A percentile compares a stretch with the other conserved stretches of the same genome.
These are phyloP conservation scores for Drosophila rellima DNA, from an alignment of 2,888 invertebrate genomes.

Conservation along the genomic window DNA sequence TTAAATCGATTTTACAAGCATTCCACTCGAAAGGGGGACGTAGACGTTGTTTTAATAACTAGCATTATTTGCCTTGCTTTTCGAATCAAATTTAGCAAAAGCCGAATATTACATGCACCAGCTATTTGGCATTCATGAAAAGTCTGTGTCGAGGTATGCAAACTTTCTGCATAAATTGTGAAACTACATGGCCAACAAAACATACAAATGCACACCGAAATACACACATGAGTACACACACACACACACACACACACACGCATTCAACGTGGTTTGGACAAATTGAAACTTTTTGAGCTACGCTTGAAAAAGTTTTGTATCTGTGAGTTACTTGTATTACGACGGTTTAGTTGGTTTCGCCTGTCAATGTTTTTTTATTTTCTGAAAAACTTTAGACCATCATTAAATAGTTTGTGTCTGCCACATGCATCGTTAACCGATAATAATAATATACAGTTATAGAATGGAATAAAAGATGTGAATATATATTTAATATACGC, in stretches of 20 bases:
- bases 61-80: slow-evolving; percentile 51
- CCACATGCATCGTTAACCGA: slow-evolving; percentile 14
- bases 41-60: slow-evolving; percentile 3
- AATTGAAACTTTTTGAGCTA: slow-evolving; percentile 74
- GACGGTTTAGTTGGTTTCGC: slow-evolving; percentile 39
- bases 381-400: slow-evolving; percentile 45
- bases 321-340: slow-evolving; percentile 48
- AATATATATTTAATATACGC: neutral
- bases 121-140: slow-evolving; percentile 42
- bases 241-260: neutral
- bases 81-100: slow-evolving; percentile 66
- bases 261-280: slow-evolving; percentile 35
- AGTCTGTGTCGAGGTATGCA: slow-evolving; percentile 32
- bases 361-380: slow-evolving; percentile 59
- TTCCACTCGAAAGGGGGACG: slow-evolving; percentile 27
- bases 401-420: slow-evolving; percentile 32
- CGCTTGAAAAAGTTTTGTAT: slow-evolving; percentile 69
- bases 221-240: slow-evolving; percentile 10
- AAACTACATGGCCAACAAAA: slow-evolving; percentile 55
- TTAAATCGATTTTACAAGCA: slow-evolving; percentile 51
- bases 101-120: slow-evolving; percentile 39
- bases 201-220: slow-evolving; percentile 42
- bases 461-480: slow-evolving; percentile 2
- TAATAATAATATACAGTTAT: slow-evolving; percentile 3
- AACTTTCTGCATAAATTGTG: slow-evolving; percentile 54